Evolutionary conservation across 2,113 vertebrate species (phyloP), one percentile per base, ranked within the genome.

Genomic region (Amia ocellicauda): DNA sequence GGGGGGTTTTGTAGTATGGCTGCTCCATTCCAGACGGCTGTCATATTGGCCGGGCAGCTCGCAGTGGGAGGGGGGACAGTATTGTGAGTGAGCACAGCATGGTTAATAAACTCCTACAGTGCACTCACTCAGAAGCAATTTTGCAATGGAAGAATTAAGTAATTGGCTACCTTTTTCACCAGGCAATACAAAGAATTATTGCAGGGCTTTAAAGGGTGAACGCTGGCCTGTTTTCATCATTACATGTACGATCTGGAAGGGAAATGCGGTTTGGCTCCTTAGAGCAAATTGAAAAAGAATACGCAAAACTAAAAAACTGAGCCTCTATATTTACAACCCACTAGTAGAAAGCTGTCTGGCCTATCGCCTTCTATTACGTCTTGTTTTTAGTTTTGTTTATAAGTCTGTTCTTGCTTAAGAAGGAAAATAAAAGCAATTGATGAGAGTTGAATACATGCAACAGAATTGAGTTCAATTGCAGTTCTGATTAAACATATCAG

Each of bases 171-270:
- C 53, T 60, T 63, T 57, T 70, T 58, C 58, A 36, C 69, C 31
- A 72, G 66, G 29, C 69, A 28, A 61, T 29, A 60, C 67, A 70
- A 78, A 69, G 63, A 40, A 60, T 66, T 61, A 53, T 13, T 64
- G 28, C 23, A 22, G 24, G 14, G 29, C 53, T 69, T 63, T 75
- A 62, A 81, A 78, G 73, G 54, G 74, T 74, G 72, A 78, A 75
- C 58, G 58, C 26, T 43, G 58, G 43, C 27, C 72, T 71, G 70
- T 72, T 55, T 28, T 69, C 56, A 53, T 22, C 61, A 64, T 26
- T 83, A 69, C 36, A 31, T 11, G 45, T 29, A 20, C 19, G 19
- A 28, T 52, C 26, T 27, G 60, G 60, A 51, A 47, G 45, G 27
- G 45, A 20, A 62, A 27, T 51, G 20, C 17, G 27, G 45, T 50